phyloP scores from a whole-genome alignment of 2,888 invertebrate species.

The Sinopyrophorus schimmeli region DNA sequence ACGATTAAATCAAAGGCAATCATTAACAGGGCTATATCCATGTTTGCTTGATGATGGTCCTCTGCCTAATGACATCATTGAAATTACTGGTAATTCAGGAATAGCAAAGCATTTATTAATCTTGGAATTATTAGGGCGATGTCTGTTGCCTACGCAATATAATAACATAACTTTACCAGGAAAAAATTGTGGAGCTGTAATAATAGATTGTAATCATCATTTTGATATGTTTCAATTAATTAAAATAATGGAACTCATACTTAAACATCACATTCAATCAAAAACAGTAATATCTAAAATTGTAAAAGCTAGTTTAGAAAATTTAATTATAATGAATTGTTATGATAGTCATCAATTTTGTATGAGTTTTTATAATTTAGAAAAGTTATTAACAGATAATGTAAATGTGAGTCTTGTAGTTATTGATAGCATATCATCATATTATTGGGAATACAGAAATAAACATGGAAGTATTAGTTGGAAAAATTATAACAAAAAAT shows the following conservation, averaged over 20 bases:
- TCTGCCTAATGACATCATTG: slow-evolving; percentile 52
- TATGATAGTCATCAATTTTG: slow-evolving; percentile 51
- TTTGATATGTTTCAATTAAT: slow-evolving; percentile 53
- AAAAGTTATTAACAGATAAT: slow-evolving; percentile 52
- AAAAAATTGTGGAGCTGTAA: slow-evolving; percentile 53
- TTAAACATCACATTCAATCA: slow-evolving; percentile 34
- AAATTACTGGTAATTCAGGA: slow-evolving; percentile 56
- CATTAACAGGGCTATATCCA: slow-evolving; percentile 31
- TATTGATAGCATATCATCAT: slow-evolving; percentile 58
- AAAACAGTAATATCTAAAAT: slow-evolving; percentile 39
- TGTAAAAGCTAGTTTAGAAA: slow-evolving; percentile 46
- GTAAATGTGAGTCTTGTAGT: slow-evolving; percentile 54
- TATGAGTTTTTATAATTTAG: slow-evolving; percentile 49
- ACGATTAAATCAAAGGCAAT: slow-evolving; percentile 32
- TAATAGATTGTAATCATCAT: slow-evolving; percentile 59
- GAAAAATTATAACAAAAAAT: slow-evolving; percentile 17
- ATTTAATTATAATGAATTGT: slow-evolving; percentile 52
- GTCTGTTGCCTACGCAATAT: slow-evolving; percentile 52
- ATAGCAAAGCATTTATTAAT: slow-evolving; percentile 57
- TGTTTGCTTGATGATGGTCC: slow-evolving; percentile 43
- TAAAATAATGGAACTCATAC: slow-evolving; percentile 46
- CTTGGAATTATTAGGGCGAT: slow-evolving; percentile 55
- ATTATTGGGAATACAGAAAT: slow-evolving; percentile 54
- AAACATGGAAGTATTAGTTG: slow-evolving; percentile 25
- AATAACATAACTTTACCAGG: slow-evolving; percentile 50